Conservation (phyloP, 2,113 vertebrate genomes). For the Callionymus lyra region DNA sequence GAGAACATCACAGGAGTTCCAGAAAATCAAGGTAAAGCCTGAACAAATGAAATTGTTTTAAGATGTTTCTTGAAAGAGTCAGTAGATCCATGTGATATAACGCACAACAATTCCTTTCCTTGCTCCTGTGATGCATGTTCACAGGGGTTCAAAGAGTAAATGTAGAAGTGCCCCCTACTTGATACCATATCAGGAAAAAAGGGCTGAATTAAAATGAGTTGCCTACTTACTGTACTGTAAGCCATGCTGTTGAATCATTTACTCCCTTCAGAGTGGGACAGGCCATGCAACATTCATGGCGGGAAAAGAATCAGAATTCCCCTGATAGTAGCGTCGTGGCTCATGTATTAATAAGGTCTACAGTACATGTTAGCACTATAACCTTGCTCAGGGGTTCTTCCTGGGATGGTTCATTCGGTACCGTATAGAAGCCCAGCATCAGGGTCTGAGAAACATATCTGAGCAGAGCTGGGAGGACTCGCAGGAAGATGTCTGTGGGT, state of each 20-base stretch:
- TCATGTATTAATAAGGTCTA: slow-evolving; percentile 61
- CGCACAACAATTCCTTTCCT: not conserved
- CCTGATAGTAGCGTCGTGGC: slow-evolving; percentile 47
- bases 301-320: slow-evolving; percentile 64
- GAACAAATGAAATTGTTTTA: too few relatives aligned
- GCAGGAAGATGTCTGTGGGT: slow-evolving; percentile 34
- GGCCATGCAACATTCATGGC: slow-evolving; percentile 61
- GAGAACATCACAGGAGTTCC: too few relatives aligned
- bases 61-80: too few relatives aligned
- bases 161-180: slow-evolving; percentile 21
- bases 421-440: slow-evolving; percentile 36
- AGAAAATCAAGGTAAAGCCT: too few relatives aligned
- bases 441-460: slow-evolving; percentile 15
- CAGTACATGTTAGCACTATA: slow-evolving; percentile 55
- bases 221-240: slow-evolving; percentile 47
- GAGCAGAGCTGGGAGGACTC: slow-evolving; percentile 25
- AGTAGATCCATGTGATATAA: too few relatives aligned
- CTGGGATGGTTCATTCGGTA: slow-evolving; percentile 45
- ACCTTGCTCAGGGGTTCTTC: slow-evolving; percentile 53
- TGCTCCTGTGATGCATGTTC: slow-evolving; percentile 1
- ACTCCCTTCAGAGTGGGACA: slow-evolving; percentile 51
- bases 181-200: slow-evolving; percentile 40
- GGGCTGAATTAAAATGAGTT: slow-evolving; percentile 59
- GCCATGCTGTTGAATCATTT: slow-evolving; percentile 52
- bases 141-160: slow-evolving; percentile 28